Evolutionary conservation across 2,888 invertebrate species (phyloP), one percentile per base, ranked within the genome.

Genomic region (Adelphocoris suturalis): DNA sequence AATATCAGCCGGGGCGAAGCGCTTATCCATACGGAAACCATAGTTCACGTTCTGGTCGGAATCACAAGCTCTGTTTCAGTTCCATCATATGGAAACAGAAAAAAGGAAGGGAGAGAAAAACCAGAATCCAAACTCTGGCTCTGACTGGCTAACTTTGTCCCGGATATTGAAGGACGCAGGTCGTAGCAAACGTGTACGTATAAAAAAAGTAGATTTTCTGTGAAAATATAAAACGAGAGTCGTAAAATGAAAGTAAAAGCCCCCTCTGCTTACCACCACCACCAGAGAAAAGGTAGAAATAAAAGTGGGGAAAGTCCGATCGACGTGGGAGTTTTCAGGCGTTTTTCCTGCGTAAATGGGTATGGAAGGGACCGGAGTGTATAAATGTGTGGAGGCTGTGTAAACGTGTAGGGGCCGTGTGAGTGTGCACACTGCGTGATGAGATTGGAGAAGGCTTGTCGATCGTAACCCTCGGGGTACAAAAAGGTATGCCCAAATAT

Each of bases 401-500:
- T n/a, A n/a, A 61, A 9, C 19, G 19, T 61, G 19, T 61, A n/a
- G 61, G 19, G 61, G 61, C 19, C 61, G 9, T 19, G 37, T 2
- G 37, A 37, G 61, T 61, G 16, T 16, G 61, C 9, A n/a, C 61
- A 19, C 61, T 61, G n/a, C n/a, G 19, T 61, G 61, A 61, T 61
- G 61, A n/a, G 61, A 61, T 61, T 61, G 61, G 19, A 7, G 61
- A n/a, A 61, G 61, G 61, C 61, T 61, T 61, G 16, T 61, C 14
- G 16, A n/a, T 19, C 61, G 61, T 61, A 61, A 61, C 61, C 61
- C 61, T 61, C 61, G 61, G 19, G n/a, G 61, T 61, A 61, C 61
- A 61, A 61, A 61, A 61, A 9, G 61, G 61, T 61, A n/a, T 19
- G n/a, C 9, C 61, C 11, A n/a, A 61, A 61, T 61, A 61, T 61